phyloP scores from a whole-genome alignment of 2,888 invertebrate species.

The Spicauda simplicius region DNA sequence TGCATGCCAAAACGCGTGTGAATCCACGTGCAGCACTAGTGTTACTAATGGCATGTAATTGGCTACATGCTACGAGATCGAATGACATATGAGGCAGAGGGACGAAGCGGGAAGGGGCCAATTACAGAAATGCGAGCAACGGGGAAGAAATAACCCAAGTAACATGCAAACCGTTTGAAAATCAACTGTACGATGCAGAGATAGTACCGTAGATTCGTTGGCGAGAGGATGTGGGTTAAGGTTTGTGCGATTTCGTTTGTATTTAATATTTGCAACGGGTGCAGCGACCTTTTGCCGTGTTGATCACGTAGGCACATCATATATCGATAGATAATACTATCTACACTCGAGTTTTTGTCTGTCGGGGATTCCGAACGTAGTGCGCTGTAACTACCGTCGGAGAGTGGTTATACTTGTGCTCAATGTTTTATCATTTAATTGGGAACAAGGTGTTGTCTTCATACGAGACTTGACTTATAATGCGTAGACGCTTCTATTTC shows the following conservation, averaged over 20 bases:
- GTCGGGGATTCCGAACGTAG: conserved; percentile 24
- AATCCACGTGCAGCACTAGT: conserved; percentile 15
- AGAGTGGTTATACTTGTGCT: background rate
- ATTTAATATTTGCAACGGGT: conserved; percentile 67
- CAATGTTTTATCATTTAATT: conserved; percentile 12
- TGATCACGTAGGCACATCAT: conserved; percentile 52
- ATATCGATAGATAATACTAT: conserved; percentile 38
- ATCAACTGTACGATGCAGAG: conserved; percentile 24
- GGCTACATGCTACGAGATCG: conserved; percentile 45
- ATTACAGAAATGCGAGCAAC: conserved; percentile 60
- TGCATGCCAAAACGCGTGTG: conserved; percentile 19
- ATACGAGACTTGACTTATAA: background rate
- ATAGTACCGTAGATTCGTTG: accelerated
- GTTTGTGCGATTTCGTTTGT: conserved; percentile 35
- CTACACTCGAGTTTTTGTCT: conserved; percentile 11
- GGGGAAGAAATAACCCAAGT: conserved; percentile 40
- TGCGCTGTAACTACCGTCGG: conserved; percentile 24
- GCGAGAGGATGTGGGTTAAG: conserved; percentile 39
- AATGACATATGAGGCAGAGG: conserved; percentile 57
- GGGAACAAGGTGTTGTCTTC: conserved; percentile 1
- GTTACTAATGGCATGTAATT: conserved; percentile 8
- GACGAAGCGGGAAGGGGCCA: conserved; percentile 64
- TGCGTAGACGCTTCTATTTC: background rate
- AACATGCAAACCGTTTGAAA: conserved; percentile 13
- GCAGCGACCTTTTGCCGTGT: conserved; percentile 59